Conservation (phyloP, 2,797 vertebrate species). For the Cyprinodon diabolis region DNA sequence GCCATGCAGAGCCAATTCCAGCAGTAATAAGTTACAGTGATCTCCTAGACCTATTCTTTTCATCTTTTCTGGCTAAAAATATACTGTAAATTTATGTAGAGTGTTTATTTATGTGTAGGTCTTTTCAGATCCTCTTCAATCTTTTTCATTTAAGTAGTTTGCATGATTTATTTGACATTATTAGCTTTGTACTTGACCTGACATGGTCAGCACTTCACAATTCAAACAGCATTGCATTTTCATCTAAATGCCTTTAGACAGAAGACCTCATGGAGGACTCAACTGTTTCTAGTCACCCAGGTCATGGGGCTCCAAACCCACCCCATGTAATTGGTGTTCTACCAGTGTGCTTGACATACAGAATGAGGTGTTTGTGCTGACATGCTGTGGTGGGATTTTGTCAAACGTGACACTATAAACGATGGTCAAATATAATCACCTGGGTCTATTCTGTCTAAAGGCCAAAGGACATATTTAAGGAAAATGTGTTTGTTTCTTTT, state of each 20-base stretch:
- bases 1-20: background rate
- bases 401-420: conserved; percentile 1
- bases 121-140: background rate
- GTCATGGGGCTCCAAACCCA: background rate
- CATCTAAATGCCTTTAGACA: background rate
- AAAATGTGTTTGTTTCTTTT: no score
- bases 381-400: conserved; percentile 5
- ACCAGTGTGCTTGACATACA: background rate
- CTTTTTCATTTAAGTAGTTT: background rate
- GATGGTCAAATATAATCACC: background rate
- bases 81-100: background rate
- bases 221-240: background rate
- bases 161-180: background rate
- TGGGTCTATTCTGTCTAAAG: conserved; percentile 1
- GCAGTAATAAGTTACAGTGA: background rate
- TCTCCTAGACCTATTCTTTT: background rate
- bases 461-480: background rate
- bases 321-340: background rate
- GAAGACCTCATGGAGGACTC: background rate
- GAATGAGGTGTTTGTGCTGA: conserved; percentile 7
- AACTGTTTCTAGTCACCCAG: background rate
- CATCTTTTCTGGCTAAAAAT: background rate
- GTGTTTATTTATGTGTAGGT: background rate
- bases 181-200: background rate
- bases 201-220: background rate